Conservation (phyloP, 1,140 invertebrate genomes). For the Lordiphosa stackelbergi region DNA sequence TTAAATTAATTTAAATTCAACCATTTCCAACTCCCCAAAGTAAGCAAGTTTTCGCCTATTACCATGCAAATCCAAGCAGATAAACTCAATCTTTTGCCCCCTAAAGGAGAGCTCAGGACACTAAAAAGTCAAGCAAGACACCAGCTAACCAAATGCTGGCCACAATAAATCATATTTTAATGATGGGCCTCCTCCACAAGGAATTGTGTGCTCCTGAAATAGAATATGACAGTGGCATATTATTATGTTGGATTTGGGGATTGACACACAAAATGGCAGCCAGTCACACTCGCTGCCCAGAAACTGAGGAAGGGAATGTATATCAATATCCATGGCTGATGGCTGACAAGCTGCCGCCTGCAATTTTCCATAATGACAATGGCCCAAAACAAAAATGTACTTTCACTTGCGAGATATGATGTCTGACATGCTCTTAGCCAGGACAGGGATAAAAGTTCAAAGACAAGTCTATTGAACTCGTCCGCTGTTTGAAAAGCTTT, state of each 20-base stretch:
- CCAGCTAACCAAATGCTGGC: constrained; percentile 18
- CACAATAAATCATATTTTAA: constrained; percentile 71
- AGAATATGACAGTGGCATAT: constrained; percentile 49
- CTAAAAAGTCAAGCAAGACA: constrained; percentile 23
- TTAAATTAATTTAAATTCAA: constrained; percentile 47
- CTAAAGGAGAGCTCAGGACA: not conserved
- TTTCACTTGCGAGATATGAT: too few relatives aligned
- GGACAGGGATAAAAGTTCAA: constrained; percentile 46
- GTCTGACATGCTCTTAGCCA: too few relatives aligned
- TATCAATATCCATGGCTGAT: constrained; percentile 31
- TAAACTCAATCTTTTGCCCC: constrained; percentile 46
- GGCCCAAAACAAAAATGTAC: constrained; percentile 6
- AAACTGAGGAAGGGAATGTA: constrained; percentile 2
- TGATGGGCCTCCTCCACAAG: constrained; percentile 44
- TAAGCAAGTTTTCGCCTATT: constrained; percentile 24
- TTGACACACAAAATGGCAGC: constrained; percentile 38
- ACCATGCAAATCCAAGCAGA: constrained; percentile 33
- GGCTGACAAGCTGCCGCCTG: constrained; percentile 17
- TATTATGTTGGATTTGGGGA: constrained; percentile 43
- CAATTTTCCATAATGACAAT: constrained; percentile 24
- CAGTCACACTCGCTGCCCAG: constrained; percentile 3
- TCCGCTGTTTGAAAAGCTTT: constrained; percentile 47
- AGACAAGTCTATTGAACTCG: constrained; percentile 60
- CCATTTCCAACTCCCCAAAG: constrained; percentile 35
- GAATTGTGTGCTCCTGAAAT: constrained; percentile 59